Base-by-base conservation (phyloP, 1,140 invertebrate species). In the Helicoverpa zea region DNA sequence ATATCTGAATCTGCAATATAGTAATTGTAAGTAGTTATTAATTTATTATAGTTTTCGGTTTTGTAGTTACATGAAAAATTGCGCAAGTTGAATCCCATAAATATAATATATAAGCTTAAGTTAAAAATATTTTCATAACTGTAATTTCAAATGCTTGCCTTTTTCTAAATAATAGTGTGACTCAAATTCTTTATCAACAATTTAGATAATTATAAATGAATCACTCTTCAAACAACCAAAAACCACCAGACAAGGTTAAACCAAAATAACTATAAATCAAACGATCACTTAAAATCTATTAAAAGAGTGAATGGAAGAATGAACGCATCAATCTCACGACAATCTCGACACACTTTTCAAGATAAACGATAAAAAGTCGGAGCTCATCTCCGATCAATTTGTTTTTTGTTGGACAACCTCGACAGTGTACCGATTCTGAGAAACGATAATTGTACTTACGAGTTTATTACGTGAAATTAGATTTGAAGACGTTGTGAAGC, bases 271-370 rank as follows among this genome's bases (percentile, higher is more conserved):
- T 68, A 68, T 73, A 73, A 58, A 73, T 56, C 54, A 18, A 73
- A 58, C 18, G 70, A 73, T 54, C 59, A 63, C 59, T 64, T 51
- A 52, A 52, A 66, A 77, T 66, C 75, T 77, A 77, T 77, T 66
- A 77, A 54, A 54, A 54, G 29, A 77, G 49, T 66, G 75, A 77
- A 77, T 52, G 58, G 56, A 30, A 64, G 47, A 66, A 35, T 66
- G 61, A 64, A 77, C 61, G 75, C 79, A 87, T 87, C 84, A 83
- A 85, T 87, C 86, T 85, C 75, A 52, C 47, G 52, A 73, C 79
- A 83, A 83, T 85, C 82, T 83, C 56, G 80, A 83, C 81, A 82
- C 51, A 79, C 63, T 82, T 81, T 74, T 74, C 64, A 76, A 79
- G 84, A 85, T 83, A 83, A 83, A 51, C 64, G 81, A 85, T 84